Conservation (phyloP, 2,888 invertebrate genomes). For the Caenorhabditis doughertyi region DNA sequence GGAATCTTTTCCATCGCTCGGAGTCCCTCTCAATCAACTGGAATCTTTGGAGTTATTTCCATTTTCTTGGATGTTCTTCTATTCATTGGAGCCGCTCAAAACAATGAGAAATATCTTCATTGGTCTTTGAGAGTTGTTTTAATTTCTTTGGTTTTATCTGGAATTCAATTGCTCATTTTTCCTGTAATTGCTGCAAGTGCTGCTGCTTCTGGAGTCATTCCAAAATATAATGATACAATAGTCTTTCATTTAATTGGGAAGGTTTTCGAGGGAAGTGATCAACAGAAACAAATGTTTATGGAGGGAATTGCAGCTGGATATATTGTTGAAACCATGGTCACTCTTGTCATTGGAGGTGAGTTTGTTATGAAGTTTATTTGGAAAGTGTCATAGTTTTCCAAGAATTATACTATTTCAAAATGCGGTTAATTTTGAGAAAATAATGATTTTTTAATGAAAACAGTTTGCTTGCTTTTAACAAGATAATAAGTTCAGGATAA, state of each 20-base stretch:
- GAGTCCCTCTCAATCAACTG: neutral
- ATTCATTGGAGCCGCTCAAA: neutral
- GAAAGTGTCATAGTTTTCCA: neutral
- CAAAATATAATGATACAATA: neutral
- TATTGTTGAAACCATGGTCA: neutral
- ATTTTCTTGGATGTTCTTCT: neutral
- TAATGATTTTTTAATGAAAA: no score
- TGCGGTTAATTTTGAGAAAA: neutral
- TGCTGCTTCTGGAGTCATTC: conserved; percentile 3
- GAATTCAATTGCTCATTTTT: neutral
- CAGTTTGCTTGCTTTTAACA: no score
- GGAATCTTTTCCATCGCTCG: neutral
- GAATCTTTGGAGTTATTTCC: neutral
- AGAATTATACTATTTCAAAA: neutral
- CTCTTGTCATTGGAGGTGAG: conserved; percentile 1
- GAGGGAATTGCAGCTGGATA: conserved; percentile 1
- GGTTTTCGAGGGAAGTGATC: neutral
- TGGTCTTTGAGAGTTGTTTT: conserved; percentile 1
- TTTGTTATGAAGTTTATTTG: neutral
- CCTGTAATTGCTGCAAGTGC: conserved; percentile 2
- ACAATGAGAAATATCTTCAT: neutral
- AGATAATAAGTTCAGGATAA: no score
- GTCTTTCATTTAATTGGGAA: neutral
- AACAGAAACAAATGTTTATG: neutral
- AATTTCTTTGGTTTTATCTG: neutral